These are phyloP conservation scores for Scyliorhinus canicula DNA, from an alignment of 2,797 vertebrate genomes.

Conservation along the genomic window DNA sequence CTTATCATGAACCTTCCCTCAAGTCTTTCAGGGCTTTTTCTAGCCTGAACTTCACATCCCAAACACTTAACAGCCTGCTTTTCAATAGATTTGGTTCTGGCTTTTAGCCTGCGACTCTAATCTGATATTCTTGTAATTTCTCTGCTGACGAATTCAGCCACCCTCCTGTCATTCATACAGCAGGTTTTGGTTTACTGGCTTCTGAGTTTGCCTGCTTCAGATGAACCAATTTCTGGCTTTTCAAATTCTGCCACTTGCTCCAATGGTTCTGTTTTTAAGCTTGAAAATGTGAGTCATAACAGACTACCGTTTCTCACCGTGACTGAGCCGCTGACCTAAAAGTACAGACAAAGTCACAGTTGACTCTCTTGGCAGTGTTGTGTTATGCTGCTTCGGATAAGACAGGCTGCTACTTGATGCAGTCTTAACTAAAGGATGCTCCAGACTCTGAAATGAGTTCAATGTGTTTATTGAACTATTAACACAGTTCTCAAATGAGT, in stretches of 20 bases:
- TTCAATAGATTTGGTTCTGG: not conserved
- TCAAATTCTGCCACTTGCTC: slow-evolving; percentile 9
- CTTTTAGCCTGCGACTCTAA: not conserved
- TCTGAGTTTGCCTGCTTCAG: not conserved
- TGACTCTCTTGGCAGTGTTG: not conserved
- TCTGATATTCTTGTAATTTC: not conserved
- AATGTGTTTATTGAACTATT: too few species aligned
- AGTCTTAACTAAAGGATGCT: too few species aligned
- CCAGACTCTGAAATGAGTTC: too few species aligned
- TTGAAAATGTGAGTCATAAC: not conserved
- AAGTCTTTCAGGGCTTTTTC: not conserved
- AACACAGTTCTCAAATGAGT: too few species aligned
- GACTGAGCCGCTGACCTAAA: not conserved
- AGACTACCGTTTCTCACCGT: not conserved
- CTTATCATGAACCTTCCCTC: not conserved
- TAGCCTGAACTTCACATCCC: not conserved
- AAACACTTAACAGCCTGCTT: not conserved
- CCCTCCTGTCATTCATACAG: not conserved
- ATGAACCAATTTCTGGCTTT: not conserved
- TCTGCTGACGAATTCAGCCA: not conserved
- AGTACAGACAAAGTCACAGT: not conserved
- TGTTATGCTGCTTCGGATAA: too few species aligned
- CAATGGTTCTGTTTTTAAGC: not conserved
- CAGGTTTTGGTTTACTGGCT: not conserved
- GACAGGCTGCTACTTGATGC: too few species aligned